Conservation (phyloP, 1,140 invertebrate genomes). For the Platorchestia sp. region DNA sequence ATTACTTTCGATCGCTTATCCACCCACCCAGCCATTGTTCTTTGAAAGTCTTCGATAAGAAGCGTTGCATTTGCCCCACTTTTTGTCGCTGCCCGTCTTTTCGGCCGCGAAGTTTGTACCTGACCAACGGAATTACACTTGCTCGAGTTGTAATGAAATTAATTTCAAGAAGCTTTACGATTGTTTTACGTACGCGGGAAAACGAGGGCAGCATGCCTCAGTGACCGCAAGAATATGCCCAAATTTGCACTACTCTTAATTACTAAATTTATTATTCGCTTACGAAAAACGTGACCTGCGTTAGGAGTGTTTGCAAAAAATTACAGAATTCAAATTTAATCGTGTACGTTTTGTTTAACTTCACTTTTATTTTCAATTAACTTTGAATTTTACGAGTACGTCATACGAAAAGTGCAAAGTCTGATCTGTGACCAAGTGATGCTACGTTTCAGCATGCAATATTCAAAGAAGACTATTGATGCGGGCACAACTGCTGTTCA, state of each 20-base stretch:
- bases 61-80: background rate
- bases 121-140: constrained; percentile 11
- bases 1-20: constrained; percentile 25
- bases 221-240: background rate
- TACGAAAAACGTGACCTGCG: background rate
- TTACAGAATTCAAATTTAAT: background rate
- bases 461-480: no score
- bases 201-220: background rate
- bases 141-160: constrained; percentile 36
- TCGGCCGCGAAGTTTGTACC: background rate
- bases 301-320: background rate
- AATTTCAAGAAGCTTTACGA: background rate
- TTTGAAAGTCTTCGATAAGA: background rate
- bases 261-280: background rate
- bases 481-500: no score
- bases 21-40: no score
- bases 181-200: background rate
- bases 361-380: no score
- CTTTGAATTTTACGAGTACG: no score
- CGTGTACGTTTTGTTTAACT: background rate
- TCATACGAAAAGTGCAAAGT: background rate
- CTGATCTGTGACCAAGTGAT: background rate
- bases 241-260: background rate
- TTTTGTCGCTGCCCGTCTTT: background rate
- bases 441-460: background rate